These are phyloP conservation scores for Cossypha caffra DNA, from an alignment of 2,797 vertebrate species.

Conservation along the genomic window DNA sequence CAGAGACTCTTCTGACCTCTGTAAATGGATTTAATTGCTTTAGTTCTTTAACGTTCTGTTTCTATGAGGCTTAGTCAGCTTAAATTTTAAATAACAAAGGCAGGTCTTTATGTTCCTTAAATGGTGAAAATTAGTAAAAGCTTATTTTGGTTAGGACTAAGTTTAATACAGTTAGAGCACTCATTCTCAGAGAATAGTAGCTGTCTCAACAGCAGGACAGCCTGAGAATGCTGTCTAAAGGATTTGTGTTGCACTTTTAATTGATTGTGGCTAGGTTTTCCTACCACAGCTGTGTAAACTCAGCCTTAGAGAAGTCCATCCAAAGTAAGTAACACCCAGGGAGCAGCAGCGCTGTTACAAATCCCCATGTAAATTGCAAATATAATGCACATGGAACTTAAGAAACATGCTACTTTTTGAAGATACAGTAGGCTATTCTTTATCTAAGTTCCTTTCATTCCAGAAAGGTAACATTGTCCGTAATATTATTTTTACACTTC, in stretches of 20 bases:
- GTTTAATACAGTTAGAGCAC: constrained; percentile 52
- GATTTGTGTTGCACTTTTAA: constrained; percentile 52
- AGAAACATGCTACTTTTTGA: constrained; percentile 44
- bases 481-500: constrained; percentile 3
- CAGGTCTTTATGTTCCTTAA: constrained; percentile 58
- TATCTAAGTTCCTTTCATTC: constrained; percentile 39
- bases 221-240: constrained; percentile 50
- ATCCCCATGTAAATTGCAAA: constrained; percentile 74
- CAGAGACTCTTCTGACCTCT: constrained; percentile 47
- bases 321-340: constrained; percentile 51
- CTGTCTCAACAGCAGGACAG: constrained; percentile 49
- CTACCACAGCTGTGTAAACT: constrained; percentile 78
- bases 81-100: constrained; percentile 65
- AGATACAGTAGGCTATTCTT: constrained; percentile 51
- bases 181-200: background rate
- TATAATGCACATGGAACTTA: constrained; percentile 32
- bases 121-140: constrained; percentile 65
- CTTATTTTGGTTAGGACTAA: constrained; percentile 64
- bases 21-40: constrained; percentile 65
- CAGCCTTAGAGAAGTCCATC: constrained; percentile 46
- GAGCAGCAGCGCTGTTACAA: constrained; percentile 33
- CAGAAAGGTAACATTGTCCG: background rate
- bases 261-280: constrained; percentile 58
- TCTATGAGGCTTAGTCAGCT: constrained; percentile 59
- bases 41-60: constrained; percentile 35